These are phyloP conservation scores for Ichneumoninae sp. DNA, from an alignment of 2,888 invertebrate species.

Conservation along the genomic window DNA sequence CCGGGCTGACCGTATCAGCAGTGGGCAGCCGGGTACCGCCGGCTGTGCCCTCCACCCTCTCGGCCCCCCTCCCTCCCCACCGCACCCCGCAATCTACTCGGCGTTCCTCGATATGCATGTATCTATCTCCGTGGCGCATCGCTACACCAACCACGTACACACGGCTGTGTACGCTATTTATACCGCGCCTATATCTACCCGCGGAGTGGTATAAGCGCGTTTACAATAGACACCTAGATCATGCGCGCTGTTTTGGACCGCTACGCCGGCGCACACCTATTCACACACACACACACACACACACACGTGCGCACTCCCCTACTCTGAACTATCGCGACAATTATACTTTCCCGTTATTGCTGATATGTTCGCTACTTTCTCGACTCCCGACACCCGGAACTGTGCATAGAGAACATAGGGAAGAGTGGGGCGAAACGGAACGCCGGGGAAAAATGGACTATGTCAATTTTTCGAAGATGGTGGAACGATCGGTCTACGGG, in stretches of 20 bases:
- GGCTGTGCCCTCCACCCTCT: slow-evolving; percentile 68
- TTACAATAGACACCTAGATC: slow-evolving; percentile 44
- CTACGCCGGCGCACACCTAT: slow-evolving; percentile 5
- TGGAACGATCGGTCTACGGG: too few relatives aligned
- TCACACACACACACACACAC: slow-evolving; percentile 30
- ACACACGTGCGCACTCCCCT: slow-evolving; percentile 24
- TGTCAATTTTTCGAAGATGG: neutral
- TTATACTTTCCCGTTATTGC: slow-evolving; percentile 44
- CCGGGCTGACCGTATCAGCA: slow-evolving; percentile 84
- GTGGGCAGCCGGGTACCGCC: slow-evolving; percentile 80
- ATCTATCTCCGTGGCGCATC: slow-evolving; percentile 78
- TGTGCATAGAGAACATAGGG: neutral
- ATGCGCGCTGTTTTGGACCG: slow-evolving; percentile 44
- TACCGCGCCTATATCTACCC: neutral
- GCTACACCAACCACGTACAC: slow-evolving; percentile 72
- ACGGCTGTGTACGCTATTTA: slow-evolving; percentile 30
- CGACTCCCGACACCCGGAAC: neutral
- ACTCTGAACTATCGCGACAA: slow-evolving; percentile 50
- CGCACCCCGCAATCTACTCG: slow-evolving; percentile 60
- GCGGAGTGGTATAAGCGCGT: slow-evolving; percentile 9
- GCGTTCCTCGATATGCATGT: slow-evolving; percentile 66
- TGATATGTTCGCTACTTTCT: slow-evolving; percentile 17
- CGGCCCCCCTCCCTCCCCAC: slow-evolving; percentile 58
- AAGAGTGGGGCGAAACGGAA: too few relatives aligned
- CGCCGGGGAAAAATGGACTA: neutral